phyloP scores from a whole-genome alignment of 2,113 vertebrate genomes.

The Oenanthe melanoleuca region DNA sequence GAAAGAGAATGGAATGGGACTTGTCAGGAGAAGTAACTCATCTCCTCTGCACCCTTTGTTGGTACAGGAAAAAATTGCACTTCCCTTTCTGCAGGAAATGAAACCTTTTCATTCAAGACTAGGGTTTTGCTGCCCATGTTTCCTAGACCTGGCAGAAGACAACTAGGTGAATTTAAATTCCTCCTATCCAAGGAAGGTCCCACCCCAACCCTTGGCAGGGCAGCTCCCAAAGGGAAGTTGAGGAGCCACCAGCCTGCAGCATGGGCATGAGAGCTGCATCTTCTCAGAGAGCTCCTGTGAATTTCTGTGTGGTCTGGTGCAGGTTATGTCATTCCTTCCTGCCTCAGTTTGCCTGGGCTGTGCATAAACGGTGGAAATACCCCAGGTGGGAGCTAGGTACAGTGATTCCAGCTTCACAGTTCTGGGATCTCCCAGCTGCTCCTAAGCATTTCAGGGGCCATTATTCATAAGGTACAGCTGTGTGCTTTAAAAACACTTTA shows the following conservation, averaged over 20 bases:
- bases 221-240: neutral
- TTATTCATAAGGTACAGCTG: neutral
- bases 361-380: neutral
- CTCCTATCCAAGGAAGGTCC: neutral
- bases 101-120: neutral
- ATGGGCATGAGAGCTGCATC: fast-evolving
- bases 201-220: neutral
- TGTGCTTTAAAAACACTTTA: slow-evolving; percentile 22
- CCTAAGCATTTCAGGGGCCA: neutral
- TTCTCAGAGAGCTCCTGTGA: neutral
- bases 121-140: neutral
- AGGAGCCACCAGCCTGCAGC: neutral
- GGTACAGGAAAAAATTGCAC: neutral
- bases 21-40: neutral
- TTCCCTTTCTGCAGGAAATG: neutral
- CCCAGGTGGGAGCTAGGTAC: neutral
- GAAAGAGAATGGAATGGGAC: neutral
- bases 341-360: neutral
- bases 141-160: neutral
- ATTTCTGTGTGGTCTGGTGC: neutral
- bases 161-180: neutral
- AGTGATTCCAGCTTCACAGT: neutral
- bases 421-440: neutral
- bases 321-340: neutral
- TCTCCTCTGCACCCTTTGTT: neutral